Base-by-base conservation (phyloP, 2,888 invertebrate genomes). In the Steinernema hermaphroditum region DNA sequence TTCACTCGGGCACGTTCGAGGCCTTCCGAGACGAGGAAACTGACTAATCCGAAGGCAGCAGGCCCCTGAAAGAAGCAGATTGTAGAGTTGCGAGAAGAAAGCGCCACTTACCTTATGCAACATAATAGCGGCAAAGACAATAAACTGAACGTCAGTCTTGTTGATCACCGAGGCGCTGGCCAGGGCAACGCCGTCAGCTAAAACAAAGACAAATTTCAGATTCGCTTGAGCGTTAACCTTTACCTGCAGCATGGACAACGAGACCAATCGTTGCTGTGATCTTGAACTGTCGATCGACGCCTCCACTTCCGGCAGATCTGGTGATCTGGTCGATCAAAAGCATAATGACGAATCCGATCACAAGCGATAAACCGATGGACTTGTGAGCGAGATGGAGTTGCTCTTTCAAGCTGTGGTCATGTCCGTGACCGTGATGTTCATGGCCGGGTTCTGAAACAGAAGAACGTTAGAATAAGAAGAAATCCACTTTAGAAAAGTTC, bases 41-140 rank as follows among this genome's bases (percentile, higher is more conserved):
- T 95, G 46, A 96, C 96, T 19, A 98, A 90, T 0, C 97, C 98
- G 89, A 98, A 98, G 0, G 98, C 96, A 2, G 98, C 97, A 0
- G 98, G 98, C 0, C 96, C 97, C 91, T 92, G 83, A 50, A 87
- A 86, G 72, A 73, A 69, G 32, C 68, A 72, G 37, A 69, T 71
- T 22, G 43, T 72, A 78, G 29, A 32, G 24, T 19, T 32, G 24
- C 14, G 19, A 19, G 22, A 8, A 69, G 19, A 12, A 19, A 9
- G 8, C 27, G 19, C 19, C n/a, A 37, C 24, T 73, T 69, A 72
- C 91, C 89, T 99, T 98, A 86, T 99, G 98, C 71, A 99, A 88
- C 96, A 98, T 98, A 80, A 98, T 98, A 2, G 98, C 98, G 37
- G 97, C 87, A 88, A 98, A 98, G 12, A 99, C 96, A 76, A 98